Conservation (phyloP, 2,797 vertebrate genomes). For the Leucoraja ocellata region DNA sequence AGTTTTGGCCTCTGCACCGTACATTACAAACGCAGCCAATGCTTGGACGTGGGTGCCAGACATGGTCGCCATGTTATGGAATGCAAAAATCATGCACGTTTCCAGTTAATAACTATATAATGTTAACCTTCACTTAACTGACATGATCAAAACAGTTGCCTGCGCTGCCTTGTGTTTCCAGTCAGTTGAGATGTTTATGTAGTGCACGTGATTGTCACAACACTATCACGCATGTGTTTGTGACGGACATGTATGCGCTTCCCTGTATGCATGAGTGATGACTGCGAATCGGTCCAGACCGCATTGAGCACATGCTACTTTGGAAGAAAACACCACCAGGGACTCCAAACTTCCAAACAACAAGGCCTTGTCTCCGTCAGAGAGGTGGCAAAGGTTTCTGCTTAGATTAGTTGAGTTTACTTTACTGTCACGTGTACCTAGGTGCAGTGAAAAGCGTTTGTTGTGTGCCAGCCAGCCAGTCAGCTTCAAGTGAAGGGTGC, state of each 20-base stretch:
- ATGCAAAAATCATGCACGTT: neutral
- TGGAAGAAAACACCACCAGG: neutral
- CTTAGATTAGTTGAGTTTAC: neutral
- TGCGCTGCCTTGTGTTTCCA: neutral
- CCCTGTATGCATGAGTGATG: neutral
- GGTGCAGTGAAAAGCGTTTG: too few relatives aligned
- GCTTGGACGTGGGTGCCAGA: too few relatives aligned
- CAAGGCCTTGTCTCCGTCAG: neutral
- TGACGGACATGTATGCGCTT: neutral
- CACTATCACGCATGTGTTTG: constrained; percentile 19
- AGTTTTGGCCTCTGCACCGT: neutral
- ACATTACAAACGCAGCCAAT: neutral
- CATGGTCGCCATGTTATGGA: neutral
- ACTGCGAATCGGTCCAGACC: neutral
- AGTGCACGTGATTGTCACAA: constrained; percentile 5
- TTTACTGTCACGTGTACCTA: too few relatives aligned
- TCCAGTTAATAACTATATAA: neutral
- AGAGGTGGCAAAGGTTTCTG: neutral
- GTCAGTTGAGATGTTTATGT: neutral
- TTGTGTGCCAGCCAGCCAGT: too few relatives aligned
- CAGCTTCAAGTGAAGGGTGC: neutral
- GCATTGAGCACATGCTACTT: neutral
- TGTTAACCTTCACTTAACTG: neutral
- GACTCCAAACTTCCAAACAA: neutral
- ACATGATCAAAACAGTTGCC: neutral